These are phyloP conservation scores for Cerastoderma edule DNA, from an alignment of 2,888 invertebrate genomes.

Conservation along the genomic window DNA sequence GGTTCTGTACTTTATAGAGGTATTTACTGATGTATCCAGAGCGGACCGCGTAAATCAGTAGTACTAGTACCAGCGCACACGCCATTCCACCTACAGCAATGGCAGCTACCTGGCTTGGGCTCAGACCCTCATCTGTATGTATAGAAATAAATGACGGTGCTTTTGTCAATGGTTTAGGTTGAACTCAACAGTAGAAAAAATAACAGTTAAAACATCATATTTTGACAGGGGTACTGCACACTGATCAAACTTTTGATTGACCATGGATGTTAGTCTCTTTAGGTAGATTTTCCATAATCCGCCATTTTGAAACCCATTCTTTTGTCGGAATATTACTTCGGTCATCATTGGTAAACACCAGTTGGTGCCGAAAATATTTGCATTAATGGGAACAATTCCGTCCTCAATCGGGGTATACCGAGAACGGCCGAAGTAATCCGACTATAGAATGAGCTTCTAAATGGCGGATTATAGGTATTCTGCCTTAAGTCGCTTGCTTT, in stretches of 20 bases:
- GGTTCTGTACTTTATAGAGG: constrained; percentile 11
- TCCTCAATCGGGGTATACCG: too few species aligned
- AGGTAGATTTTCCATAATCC: background rate
- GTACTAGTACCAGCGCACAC: constrained; percentile 23
- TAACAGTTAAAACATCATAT: too few species aligned
- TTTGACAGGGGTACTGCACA: too few species aligned
- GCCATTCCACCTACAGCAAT: constrained; percentile 35
- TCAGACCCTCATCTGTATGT: constrained; percentile 13
- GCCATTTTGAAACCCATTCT: background rate
- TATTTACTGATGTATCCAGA: constrained; percentile 7
- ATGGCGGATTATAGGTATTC: too few species aligned
- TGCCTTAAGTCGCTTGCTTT: too few species aligned
- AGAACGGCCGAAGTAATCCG: too few species aligned
- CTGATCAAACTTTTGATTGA: too few species aligned
- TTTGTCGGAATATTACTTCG: too few species aligned
- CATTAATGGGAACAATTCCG: too few species aligned
- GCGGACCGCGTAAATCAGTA: constrained; percentile 30
- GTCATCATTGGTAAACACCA: too few species aligned
- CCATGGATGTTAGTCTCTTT: background rate
- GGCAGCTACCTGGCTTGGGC: constrained; percentile 31
- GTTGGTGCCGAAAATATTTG: too few species aligned
- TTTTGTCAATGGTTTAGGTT: background rate
- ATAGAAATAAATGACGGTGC: background rate
- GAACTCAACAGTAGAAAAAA: background rate
- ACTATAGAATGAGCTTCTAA: too few species aligned